A percentile compares a stretch with the other conserved stretches of the same genome.
These are phyloP conservation scores for Phoxinus dragarum DNA, from an alignment of 2,797 vertebrate genomes.

Conservation along the genomic window DNA sequence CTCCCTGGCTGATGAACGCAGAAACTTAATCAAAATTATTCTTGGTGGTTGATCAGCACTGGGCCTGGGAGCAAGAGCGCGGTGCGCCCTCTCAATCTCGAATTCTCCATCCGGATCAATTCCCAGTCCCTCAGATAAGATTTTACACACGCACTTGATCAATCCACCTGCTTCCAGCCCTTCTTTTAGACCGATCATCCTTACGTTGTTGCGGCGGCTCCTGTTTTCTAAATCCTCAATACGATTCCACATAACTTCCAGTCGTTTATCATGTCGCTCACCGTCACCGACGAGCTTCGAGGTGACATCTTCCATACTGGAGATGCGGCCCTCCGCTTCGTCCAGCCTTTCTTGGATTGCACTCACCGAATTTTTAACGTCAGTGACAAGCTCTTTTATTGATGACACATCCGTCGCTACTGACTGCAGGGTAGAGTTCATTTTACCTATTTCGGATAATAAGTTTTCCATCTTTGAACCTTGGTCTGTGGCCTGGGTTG, in stretches of 20 bases:
- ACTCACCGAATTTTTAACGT: not conserved
- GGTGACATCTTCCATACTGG: not conserved
- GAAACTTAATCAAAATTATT: constrained; percentile 19
- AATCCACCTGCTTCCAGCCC: not conserved
- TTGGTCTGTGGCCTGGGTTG: too few relatives aligned
- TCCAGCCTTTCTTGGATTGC: not conserved
- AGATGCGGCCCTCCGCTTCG: not conserved
- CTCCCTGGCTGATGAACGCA: constrained; percentile 7
- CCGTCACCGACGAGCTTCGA: not conserved
- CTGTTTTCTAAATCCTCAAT: not conserved
- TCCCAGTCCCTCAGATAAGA: not conserved
- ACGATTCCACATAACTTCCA: not conserved
- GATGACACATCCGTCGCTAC: not conserved
- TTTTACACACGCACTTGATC: not conserved
- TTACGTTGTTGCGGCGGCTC: not conserved
- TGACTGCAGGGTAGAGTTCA: not conserved
- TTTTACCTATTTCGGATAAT: not conserved
- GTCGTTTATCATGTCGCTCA: not conserved
- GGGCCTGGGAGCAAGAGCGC: not conserved
- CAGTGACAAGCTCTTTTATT: not conserved
- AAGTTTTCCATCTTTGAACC: not conserved
- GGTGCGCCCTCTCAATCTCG: constrained; percentile 17
- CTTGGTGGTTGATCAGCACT: not conserved
- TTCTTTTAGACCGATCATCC: not conserved
- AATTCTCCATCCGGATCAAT: not conserved